Evolutionary conservation across 2,113 vertebrate genomes (phyloP), one percentile per base, ranked within the genome.

Genomic region (Haemorhous mexicanus): DNA sequence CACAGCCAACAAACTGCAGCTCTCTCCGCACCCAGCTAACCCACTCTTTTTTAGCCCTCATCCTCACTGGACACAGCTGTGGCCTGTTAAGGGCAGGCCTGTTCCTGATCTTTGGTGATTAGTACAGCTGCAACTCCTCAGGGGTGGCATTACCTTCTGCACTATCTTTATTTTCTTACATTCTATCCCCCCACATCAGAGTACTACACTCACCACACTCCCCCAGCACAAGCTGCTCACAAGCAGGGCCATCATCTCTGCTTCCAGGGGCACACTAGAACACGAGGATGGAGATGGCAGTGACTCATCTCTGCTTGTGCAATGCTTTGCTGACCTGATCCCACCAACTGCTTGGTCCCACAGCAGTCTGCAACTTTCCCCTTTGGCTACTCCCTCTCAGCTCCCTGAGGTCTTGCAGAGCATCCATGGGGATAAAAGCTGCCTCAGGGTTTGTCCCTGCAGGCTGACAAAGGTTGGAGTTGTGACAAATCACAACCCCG

Each of bases 201-300:
- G 20, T 10, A 3, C 12, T 10, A 3, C 21, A 3, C 4, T 9
- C 37, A n/a, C 52, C 10, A 10, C 41, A 66, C 7, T 66, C 1
- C 11, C 35, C 49, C 32, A 44, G 24, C 55, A 26, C 16, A 58
- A 56, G 50, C 7, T 53, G 32, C 9, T 8, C 16, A 22, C 26
- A 66, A 26, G 11, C 33, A 30, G 27, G 35, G 33, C 6, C 3
- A 0, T 52, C 28, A 19, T 46, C 74, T 64, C 64, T 69, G 13
- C n/a, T 69, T 83, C 35, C 43, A 69, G 62, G 75, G 27, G 23
- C 1, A 3, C 27, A 21, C 43, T 28, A 20, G 33, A 66, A 24
- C 53, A n/a, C 0, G 0, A 49, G 49, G 44, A 55, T 26, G 44
- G 56, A 61, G 74, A 18, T 0, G 0, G 18, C 62, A 82, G 28